phyloP scores from a whole-genome alignment of 2,797 vertebrate genomes.

The Acrossocheilus fasciatus region DNA sequence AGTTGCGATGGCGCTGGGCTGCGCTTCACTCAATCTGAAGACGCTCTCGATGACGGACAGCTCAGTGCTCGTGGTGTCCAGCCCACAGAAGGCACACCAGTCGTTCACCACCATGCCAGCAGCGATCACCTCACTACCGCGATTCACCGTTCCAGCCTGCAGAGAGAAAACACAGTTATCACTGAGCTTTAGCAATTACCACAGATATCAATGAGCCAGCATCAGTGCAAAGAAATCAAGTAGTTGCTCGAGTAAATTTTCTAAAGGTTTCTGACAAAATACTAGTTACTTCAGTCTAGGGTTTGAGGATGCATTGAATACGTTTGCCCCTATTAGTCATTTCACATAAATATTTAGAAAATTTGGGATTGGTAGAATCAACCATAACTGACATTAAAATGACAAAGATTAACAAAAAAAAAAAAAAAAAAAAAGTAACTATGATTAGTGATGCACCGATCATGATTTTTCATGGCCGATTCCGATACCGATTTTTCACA shows the following conservation, averaged over 20 bases:
- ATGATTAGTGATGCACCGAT: no score
- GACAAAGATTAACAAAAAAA: background rate
- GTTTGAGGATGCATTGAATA: background rate
- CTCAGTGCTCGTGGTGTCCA: slow-evolving; percentile 97
- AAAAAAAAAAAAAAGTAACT: no score
- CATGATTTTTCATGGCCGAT: no score
- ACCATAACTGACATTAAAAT: background rate
- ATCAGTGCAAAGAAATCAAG: background rate
- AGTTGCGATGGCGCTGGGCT: slow-evolving; percentile 93
- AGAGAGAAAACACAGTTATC: slow-evolving; percentile 22
- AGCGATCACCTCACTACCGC: slow-evolving; percentile 94
- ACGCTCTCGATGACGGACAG: slow-evolving; percentile 97
- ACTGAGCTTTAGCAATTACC: no score
- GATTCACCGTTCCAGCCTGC: slow-evolving; percentile 95
- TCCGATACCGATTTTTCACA: no score
- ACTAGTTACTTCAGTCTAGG: background rate
- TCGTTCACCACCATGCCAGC: slow-evolving; percentile 97
- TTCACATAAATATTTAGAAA: no score
- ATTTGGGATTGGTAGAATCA: background rate
- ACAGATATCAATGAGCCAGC: background rate
- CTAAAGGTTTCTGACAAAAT: no score
- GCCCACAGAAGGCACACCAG: slow-evolving; percentile 97
- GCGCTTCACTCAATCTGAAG: slow-evolving; percentile 89
- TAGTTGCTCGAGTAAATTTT: background rate
- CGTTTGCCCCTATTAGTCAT: background rate